phyloP scores from a whole-genome alignment of 2,888 invertebrate genomes.

The Rhagonycha fulva region DNA sequence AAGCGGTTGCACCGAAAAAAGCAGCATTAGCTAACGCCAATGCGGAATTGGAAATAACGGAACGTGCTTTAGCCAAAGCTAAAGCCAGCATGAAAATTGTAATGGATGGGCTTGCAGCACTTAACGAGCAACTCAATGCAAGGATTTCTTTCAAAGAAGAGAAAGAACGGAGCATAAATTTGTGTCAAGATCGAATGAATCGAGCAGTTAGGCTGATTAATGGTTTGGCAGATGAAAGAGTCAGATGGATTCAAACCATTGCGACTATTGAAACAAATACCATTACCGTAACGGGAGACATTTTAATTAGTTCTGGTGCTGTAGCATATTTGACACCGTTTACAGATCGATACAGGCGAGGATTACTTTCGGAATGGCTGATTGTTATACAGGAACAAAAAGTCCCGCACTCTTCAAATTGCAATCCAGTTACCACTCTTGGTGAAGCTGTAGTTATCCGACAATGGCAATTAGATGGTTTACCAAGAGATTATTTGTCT shows the following conservation, averaged over 20 bases:
- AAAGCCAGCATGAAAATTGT: constrained; percentile 78
- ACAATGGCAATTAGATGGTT: constrained; percentile 82
- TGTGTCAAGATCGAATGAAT: constrained; percentile 77
- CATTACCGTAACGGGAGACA: constrained; percentile 71
- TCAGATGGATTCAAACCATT: constrained; percentile 73
- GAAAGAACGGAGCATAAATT: constrained; percentile 75
- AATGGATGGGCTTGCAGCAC: constrained; percentile 74
- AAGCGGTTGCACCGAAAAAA: constrained; percentile 86
- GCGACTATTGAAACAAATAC: constrained; percentile 60
- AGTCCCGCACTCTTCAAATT: constrained; percentile 71
- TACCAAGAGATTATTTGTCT: constrained; percentile 83
- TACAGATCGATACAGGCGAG: constrained; percentile 65
- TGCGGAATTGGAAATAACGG: constrained; percentile 67
- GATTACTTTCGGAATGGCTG: constrained; percentile 64
- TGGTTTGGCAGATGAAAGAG: constrained; percentile 61
- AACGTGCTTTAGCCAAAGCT: constrained; percentile 69
- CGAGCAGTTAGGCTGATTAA: constrained; percentile 68
- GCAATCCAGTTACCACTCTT: constrained; percentile 69
- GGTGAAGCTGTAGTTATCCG: constrained; percentile 78
- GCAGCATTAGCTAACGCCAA: constrained; percentile 76
- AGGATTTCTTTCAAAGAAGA: constrained; percentile 72
- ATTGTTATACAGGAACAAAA: constrained; percentile 55
- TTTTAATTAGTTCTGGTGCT: constrained; percentile 70
- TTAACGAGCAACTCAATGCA: constrained; percentile 72
- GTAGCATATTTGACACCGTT: constrained; percentile 84